Evolutionary conservation across 1,140 invertebrate species (phyloP), one percentile per base, ranked within the genome.

Genomic region (Lerema accius): DNA sequence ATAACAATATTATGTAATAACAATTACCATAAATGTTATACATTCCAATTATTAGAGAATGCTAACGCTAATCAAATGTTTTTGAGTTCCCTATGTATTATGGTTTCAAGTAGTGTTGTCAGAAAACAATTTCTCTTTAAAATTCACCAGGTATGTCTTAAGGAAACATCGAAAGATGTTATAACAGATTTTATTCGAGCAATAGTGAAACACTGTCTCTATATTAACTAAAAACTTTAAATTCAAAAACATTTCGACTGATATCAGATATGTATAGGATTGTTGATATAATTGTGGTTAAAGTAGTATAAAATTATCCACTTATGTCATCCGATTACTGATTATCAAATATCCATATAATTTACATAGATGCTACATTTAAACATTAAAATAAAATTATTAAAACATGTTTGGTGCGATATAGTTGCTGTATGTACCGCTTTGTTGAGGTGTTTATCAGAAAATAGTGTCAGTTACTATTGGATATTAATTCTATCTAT

Each of bases 231-330:
- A 55, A 28, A 43, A n/a, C 40, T 15, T 46, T 19, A 19, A 6
- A 42, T 56, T 26, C 4, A 10, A 51, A 51, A 19, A 46, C 2
- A 56, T 43, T 43, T 4, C 26, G 11, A 11, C 39, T 43, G 26
- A 15, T 16, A 6, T 43, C 39, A 56, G 39, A 56, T 56, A 56
- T 43, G 51, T 55, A 28, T 53, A 55, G 28, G 28, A 42, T 17
- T 55, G 23, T 39, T 26, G 51, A 55, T 26, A 3, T 42, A 23
- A 42, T 55, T 55, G 39, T 55, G 37, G 37, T 55, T 26, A 55
- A 10, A 42, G 13, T 42, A 55, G 19, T 42, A 46, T 7, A 32
- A 32, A 7, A 7, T 32, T 23, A 23, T 23, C 2, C 5, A 23
- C 5, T 46, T 11, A 23, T 16, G 26, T 14, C 5, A 23, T 42